A percentile compares a stretch with the other conserved stretches of the same genome.
Conservation (phyloP, 2,113 vertebrate genomes). For the Carlito syrichta region DNA sequence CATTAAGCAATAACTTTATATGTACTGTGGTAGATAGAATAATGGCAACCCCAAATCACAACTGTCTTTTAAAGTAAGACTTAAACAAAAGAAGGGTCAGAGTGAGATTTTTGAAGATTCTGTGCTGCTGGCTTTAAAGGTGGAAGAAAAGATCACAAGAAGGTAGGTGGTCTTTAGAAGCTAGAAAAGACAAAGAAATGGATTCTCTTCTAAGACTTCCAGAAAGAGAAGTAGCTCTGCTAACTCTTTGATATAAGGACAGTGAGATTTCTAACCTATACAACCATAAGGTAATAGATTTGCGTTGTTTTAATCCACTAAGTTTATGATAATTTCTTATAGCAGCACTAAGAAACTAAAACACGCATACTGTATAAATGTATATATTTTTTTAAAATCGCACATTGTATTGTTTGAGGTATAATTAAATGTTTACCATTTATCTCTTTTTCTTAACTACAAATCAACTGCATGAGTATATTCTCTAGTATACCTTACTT, state of each 20-base stretch:
- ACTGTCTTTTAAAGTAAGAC: background rate
- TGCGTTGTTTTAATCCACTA: background rate
- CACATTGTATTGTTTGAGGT: background rate
- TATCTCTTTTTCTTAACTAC: background rate
- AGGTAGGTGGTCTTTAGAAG: background rate
- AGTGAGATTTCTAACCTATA: background rate
- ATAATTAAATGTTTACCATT: background rate
- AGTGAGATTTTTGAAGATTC: background rate
- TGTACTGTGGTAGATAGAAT: background rate
- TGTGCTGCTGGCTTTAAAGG: background rate
- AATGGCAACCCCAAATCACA: background rate
- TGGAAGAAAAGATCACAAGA: background rate
- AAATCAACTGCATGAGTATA: background rate
- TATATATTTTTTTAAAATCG: background rate
- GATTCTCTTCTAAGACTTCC: background rate
- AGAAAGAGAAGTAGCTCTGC: background rate
- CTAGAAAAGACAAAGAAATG: background rate
- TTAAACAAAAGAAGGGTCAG: background rate
- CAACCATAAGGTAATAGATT: background rate
- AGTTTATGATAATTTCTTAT: background rate
- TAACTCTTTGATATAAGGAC: background rate
- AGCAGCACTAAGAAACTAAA: background rate
- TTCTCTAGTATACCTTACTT: background rate
- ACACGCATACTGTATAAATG: background rate
- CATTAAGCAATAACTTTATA: background rate